Conservation (phyloP, 2,888 invertebrate genomes). For the Tetragonisca angustula region DNA sequence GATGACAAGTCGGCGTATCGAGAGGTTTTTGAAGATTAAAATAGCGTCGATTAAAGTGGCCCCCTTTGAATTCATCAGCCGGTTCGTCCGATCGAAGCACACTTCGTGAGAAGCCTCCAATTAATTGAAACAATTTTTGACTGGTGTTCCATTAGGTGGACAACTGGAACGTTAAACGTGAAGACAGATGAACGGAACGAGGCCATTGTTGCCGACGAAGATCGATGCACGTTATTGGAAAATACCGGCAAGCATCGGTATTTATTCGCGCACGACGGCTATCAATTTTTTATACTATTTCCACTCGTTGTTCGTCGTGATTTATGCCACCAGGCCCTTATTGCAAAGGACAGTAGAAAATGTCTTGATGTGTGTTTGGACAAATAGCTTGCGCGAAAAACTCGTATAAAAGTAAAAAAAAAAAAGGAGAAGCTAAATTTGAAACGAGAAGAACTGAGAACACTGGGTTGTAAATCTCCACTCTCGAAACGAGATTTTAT, state of each 20-base stretch:
- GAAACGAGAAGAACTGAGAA: too few relatives aligned
- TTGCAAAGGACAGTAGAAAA: too few relatives aligned
- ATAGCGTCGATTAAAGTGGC: slow-evolving; percentile 22
- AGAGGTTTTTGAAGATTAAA: slow-evolving; percentile 39
- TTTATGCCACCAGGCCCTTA: neutral
- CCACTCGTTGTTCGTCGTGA: neutral
- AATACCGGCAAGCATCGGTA: neutral
- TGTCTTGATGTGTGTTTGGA: too few relatives aligned
- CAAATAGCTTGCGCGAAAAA: too few relatives aligned
- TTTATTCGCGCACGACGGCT: neutral
- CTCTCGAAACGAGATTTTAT: too few relatives aligned
- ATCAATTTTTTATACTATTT: neutral
- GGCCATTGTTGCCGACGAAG: neutral
- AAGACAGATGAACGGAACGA: neutral
- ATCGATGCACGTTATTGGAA: neutral
- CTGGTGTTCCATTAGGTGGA: slow-evolving; percentile 16
- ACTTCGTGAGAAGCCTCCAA: neutral
- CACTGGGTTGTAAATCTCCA: too few relatives aligned
- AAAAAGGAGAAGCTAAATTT: too few relatives aligned
- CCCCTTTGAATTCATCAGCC: neutral
- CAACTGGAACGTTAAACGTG: neutral
- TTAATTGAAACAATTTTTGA: slow-evolving; percentile 42
- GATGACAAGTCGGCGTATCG: neutral
- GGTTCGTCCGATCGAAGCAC: slow-evolving; percentile 29
- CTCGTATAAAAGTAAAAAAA: too few relatives aligned